Evolutionary conservation across 2,888 invertebrate species (phyloP).

Genomic region (Eupeodes latifasciatus): DNA sequence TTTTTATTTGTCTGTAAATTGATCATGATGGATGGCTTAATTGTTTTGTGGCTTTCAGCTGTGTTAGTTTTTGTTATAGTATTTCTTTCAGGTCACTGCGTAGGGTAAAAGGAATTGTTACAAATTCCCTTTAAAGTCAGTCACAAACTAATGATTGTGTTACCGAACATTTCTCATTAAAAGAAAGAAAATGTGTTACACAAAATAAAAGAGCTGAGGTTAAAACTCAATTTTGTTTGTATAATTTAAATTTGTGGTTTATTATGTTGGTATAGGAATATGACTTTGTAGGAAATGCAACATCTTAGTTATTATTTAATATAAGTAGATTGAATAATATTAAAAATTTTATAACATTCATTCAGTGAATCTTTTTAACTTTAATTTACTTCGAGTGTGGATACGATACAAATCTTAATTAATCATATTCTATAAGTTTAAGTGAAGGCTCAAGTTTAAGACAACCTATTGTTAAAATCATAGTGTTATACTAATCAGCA

Average conservation of each 20-base stretch:
- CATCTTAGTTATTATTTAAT: neutral
- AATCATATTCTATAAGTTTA: too few relatives aligned
- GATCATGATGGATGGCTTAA: slow-evolving; percentile 57
- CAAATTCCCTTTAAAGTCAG: slow-evolving; percentile 11
- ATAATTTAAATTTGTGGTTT: neutral
- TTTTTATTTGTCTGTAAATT: slow-evolving; percentile 13
- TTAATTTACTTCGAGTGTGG: too few relatives aligned
- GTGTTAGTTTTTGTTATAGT: neutral
- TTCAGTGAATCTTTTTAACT: too few relatives aligned
- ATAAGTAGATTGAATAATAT: neutral
- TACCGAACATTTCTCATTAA: neutral
- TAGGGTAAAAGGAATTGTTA: slow-evolving; percentile 23
- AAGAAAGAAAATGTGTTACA: neutral
- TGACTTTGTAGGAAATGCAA: neutral
- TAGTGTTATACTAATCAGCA: too few relatives aligned
- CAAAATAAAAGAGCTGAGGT: slow-evolving; percentile 24
- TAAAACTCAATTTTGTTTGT: neutral
- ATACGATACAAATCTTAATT: too few relatives aligned
- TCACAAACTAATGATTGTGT: slow-evolving; percentile 4
- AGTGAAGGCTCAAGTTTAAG: too few relatives aligned
- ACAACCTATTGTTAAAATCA: too few relatives aligned
- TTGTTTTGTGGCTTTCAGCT: slow-evolving; percentile 26
- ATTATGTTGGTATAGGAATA: neutral
- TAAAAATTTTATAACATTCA: too few relatives aligned
- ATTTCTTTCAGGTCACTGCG: slow-evolving; percentile 22